These are phyloP conservation scores for Caiman crocodilus DNA, from an alignment of 2,797 vertebrate genomes.

Conservation along the genomic window DNA sequence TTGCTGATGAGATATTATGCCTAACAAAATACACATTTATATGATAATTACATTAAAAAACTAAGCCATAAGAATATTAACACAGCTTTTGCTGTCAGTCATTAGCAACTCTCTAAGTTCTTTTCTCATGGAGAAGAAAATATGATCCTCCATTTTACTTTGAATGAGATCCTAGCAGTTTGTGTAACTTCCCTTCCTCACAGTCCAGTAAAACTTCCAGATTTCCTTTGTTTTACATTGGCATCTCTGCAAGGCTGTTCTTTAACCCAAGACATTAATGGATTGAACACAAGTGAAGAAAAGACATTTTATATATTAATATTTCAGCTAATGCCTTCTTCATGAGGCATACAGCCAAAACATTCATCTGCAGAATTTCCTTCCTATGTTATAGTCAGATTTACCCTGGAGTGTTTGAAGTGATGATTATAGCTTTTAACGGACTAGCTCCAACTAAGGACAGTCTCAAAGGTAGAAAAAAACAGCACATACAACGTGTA, in stretches of 20 bases:
- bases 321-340: conserved; percentile 64
- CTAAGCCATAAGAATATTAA: not conserved
- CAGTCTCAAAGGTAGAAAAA: conserved; percentile 45
- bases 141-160: not conserved
- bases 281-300: conserved; percentile 50
- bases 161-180: not conserved
- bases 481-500: not conserved
- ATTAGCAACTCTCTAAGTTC: not conserved
- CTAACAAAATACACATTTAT: not conserved
- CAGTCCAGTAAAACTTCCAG: not conserved
- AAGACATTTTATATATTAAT: conserved; percentile 60
- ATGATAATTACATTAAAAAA: not conserved
- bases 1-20: not conserved
- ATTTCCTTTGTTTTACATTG: not conserved
- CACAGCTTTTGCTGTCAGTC: not conserved
- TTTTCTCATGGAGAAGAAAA: not conserved
- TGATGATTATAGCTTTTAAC: conserved; percentile 45
- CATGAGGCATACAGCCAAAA: conserved; percentile 55
- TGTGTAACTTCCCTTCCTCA: not conserved
- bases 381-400: conserved; percentile 49
- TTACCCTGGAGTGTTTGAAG: conserved; percentile 55
- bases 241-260: conserved; percentile 8
- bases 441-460: conserved; percentile 26
- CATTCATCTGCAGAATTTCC: conserved; percentile 61
- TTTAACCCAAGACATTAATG: conserved; percentile 40